These are phyloP conservation scores for Tadarida brasiliensis DNA, from an alignment of 2,797 vertebrate species.

Conservation along the genomic window DNA sequence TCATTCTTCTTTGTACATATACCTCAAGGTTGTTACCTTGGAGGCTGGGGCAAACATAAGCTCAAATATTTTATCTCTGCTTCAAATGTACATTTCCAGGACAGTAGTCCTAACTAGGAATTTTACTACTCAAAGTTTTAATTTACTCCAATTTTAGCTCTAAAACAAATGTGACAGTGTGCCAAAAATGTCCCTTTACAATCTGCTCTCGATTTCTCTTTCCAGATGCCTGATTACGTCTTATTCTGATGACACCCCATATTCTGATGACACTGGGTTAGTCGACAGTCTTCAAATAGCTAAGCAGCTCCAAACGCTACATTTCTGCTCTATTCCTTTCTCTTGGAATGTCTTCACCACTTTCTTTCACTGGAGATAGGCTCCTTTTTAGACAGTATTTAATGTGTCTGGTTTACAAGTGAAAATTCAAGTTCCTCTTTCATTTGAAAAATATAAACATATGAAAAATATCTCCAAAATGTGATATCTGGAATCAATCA, in stretches of 20 bases:
- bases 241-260: not conserved
- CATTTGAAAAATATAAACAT: not conserved
- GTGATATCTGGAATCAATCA: not conserved
- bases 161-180: not conserved
- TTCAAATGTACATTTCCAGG: constrained; percentile 15
- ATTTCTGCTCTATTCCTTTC: not conserved
- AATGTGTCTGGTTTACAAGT: not conserved
- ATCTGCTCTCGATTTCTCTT: constrained; percentile 64
- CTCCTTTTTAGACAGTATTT: not conserved
- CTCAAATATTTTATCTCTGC: not conserved
- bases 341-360: not conserved
- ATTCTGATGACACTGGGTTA: constrained; percentile 17
- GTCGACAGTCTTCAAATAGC: constrained; percentile 46
- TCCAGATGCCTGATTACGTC: constrained; percentile 68
- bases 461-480: not conserved
- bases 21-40: not conserved
- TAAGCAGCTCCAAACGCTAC: not conserved
- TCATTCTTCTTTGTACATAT: not conserved
- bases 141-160: constrained; percentile 31
- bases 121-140: constrained; percentile 51
- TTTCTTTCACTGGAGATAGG: constrained; percentile 11
- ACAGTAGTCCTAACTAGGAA: not conserved
- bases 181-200: constrained; percentile 27
- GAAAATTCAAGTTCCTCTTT: not conserved
- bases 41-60: not conserved